phyloP scores from a whole-genome alignment of 2,888 invertebrate genomes.

The Drosophila heteroneura region DNA sequence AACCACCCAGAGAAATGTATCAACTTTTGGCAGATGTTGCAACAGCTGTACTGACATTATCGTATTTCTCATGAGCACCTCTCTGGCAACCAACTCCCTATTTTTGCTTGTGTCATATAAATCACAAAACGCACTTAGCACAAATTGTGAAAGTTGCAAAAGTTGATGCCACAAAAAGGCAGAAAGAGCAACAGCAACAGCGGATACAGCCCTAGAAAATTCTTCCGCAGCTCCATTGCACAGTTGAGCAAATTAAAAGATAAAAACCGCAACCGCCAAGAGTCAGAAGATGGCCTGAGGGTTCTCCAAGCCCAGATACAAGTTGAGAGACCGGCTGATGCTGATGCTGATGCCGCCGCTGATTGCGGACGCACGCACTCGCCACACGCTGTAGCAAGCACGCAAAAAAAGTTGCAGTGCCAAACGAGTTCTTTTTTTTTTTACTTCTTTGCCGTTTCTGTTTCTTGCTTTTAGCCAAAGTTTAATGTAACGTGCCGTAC shows the following conservation, averaged over 20 bases:
- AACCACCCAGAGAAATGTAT: conserved; percentile 21
- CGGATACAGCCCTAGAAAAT: conserved; percentile 49
- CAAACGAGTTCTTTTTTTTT: conserved; percentile 57
- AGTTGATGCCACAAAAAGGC: conserved; percentile 52
- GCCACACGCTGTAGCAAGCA: conserved; percentile 69
- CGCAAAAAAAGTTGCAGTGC: conserved; percentile 57
- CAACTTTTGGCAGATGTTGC: conserved; percentile 25
- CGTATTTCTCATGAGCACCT: neutral
- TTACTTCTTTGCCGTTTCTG: conserved; percentile 13
- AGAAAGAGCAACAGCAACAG: conserved; percentile 8
- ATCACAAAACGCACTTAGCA: conserved; percentile 74
- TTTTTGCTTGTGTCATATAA: conserved; percentile 38
- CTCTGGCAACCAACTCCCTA: neutral
- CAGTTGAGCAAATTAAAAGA: conserved; percentile 53
- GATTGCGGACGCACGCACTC: conserved; percentile 70
- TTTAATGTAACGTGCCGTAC: conserved; percentile 59
- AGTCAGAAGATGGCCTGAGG: conserved; percentile 49
- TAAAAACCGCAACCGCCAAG: conserved; percentile 52
- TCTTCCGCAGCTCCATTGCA: conserved; percentile 34
- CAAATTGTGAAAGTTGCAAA: conserved; percentile 74
- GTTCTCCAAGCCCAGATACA: conserved; percentile 32
- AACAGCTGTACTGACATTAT: conserved; percentile 25
- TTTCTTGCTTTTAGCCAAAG: conserved; percentile 57
- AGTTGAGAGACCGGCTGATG: conserved; percentile 40
- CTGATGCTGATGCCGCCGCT: conserved; percentile 45